A percentile compares a stretch with the other conserved stretches of the same genome.
Conservation (phyloP, 2,888 invertebrate species). For the Nemoura dubitans region DNA sequence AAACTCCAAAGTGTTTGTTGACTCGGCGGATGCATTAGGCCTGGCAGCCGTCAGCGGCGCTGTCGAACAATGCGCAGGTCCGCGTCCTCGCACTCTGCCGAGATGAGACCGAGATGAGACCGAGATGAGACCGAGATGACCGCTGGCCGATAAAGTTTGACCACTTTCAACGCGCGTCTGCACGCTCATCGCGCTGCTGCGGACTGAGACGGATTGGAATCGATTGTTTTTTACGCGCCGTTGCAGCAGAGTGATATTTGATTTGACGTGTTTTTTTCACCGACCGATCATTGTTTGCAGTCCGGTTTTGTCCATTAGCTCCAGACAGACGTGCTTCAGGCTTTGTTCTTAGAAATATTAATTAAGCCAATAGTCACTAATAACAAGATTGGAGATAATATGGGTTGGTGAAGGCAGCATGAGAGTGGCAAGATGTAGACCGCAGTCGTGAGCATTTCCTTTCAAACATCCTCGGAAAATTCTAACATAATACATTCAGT, state of each 20-base stretch:
- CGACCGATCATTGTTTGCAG: neutral
- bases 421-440: too few relatives aligned
- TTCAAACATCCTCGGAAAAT: too few relatives aligned
- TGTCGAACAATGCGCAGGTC: neutral
- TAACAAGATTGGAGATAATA: neutral
- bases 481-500: too few relatives aligned
- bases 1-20: too few relatives aligned
- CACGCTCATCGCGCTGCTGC: neutral
- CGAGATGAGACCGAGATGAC: neutral
- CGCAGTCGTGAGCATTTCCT: too few relatives aligned
- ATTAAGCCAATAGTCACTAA: neutral
- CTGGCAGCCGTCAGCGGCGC: neutral
- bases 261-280: neutral
- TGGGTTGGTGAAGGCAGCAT: neutral
- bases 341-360: neutral
- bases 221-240: neutral
- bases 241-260: neutral
- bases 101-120: too few relatives aligned
- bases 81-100: too few relatives aligned
- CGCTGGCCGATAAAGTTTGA: neutral
- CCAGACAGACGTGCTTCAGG: neutral
- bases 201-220: neutral
- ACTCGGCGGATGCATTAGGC: conserved; percentile 9
- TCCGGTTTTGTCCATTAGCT: neutral
- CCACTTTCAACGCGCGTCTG: neutral